These are phyloP conservation scores for Gnathonemus longibarbis DNA, from an alignment of 2,113 vertebrate genomes.

Conservation along the genomic window DNA sequence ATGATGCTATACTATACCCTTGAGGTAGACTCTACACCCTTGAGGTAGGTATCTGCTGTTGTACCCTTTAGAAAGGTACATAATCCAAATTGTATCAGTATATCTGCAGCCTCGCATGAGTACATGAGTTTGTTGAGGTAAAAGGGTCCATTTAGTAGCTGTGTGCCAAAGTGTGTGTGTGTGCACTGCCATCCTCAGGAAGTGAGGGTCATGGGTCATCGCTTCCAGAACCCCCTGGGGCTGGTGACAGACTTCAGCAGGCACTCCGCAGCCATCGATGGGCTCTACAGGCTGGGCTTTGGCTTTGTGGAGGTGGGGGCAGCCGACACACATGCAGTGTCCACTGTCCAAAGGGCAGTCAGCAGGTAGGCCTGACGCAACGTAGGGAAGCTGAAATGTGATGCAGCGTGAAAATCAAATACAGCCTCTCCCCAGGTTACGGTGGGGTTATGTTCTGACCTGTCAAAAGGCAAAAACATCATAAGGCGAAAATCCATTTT, in stretches of 20 bases:
- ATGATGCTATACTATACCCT: too few relatives aligned
- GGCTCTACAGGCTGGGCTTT: slow-evolving; percentile 84
- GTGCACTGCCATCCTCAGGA: slow-evolving; percentile 57
- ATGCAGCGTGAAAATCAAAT: neutral
- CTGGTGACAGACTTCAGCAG: slow-evolving; percentile 93
- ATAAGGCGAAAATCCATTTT: too few relatives aligned
- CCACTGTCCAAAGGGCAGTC: neutral
- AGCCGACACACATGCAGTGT: neutral
- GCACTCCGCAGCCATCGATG: slow-evolving; percentile 80
- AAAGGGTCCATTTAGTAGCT: neutral
- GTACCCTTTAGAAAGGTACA: neutral
- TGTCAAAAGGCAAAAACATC: too few relatives aligned
- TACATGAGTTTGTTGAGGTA: neutral
- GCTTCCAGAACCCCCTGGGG: slow-evolving; percentile 82
- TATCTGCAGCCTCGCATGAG: neutral
- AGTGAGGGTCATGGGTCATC: slow-evolving; percentile 68
- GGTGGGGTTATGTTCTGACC: too few relatives aligned
- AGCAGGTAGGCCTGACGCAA: neutral
- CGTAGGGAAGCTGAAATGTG: neutral
- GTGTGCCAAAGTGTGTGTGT: neutral
- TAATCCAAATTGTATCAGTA: neutral
- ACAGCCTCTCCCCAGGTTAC: too few relatives aligned
- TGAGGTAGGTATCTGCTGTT: neutral
- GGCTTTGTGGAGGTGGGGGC: slow-evolving; percentile 84
- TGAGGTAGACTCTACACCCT: neutral